These are phyloP conservation scores for Brachypodius melanocephalos DNA, from an alignment of 2,113 vertebrate species.

Conservation along the genomic window DNA sequence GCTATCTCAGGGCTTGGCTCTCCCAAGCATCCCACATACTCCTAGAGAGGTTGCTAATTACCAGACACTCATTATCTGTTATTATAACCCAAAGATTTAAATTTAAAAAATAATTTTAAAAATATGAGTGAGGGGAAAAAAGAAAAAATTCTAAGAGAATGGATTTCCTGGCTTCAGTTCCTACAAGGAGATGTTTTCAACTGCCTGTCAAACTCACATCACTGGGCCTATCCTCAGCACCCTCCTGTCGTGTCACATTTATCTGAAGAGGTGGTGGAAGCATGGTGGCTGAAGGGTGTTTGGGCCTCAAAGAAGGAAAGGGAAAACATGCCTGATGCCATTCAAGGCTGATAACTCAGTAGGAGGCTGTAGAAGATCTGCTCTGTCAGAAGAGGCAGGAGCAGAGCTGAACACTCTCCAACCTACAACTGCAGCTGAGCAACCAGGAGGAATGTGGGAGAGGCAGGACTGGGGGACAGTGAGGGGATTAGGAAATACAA, in stretches of 20 bases:
- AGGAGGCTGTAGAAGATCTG: not conserved
- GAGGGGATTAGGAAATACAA: slow-evolving; percentile 48
- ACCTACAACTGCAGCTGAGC: not conserved
- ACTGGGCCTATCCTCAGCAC: not conserved
- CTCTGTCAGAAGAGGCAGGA: not conserved
- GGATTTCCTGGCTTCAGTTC: not conserved
- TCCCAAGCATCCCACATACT: slow-evolving; percentile 10
- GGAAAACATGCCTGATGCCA: not conserved
- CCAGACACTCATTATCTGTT: not conserved
- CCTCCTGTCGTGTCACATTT: not conserved
- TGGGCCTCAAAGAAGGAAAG: not conserved
- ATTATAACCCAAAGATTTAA: not conserved
- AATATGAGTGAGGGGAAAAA: fast-evolving
- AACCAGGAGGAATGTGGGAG: slow-evolving; percentile 7
- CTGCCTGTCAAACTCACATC: not conserved
- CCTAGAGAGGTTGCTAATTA: not conserved
- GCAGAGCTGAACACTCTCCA: not conserved
- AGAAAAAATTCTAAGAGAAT: not conserved
- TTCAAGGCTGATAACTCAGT: not conserved
- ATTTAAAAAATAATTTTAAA: not conserved
- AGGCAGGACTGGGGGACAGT: not conserved
- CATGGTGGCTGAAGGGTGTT: not conserved
- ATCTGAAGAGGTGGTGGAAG: not conserved
- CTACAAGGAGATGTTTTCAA: not conserved
- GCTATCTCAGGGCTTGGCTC: not conserved